phyloP scores from a whole-genome alignment of 1,140 invertebrate genomes.

The Cylas formicarius region DNA sequence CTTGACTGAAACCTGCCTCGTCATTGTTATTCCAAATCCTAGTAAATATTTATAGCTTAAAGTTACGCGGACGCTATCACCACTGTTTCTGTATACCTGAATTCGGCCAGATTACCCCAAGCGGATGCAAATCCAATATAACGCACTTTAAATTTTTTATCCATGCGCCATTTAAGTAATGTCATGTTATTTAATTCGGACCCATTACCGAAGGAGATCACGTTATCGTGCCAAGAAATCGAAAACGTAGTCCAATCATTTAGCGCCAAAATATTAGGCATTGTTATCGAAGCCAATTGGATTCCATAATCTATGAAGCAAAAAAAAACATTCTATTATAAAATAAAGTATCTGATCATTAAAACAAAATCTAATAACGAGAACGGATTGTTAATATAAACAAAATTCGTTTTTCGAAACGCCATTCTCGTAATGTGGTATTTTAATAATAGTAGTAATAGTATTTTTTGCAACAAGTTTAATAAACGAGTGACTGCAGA shows the following conservation, averaged over 20 bases:
- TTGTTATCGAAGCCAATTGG: slow-evolving; percentile 48
- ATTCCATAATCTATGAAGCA: slow-evolving; percentile 53
- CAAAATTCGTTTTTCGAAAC: no score
- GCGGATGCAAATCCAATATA: slow-evolving; percentile 54
- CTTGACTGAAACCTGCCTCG: slow-evolving; percentile 59
- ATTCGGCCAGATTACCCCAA: slow-evolving; percentile 55
- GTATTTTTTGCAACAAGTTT: no score
- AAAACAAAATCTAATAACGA: not conserved
- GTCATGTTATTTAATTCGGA: slow-evolving; percentile 45
- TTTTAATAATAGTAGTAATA: no score
- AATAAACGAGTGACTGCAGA: no score
- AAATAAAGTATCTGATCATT: slow-evolving; percentile 8
- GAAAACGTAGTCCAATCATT: slow-evolving; percentile 52
- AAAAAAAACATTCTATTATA: no score
- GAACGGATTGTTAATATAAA: no score
- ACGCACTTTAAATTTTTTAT: slow-evolving; percentile 49
- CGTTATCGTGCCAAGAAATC: slow-evolving; percentile 53
- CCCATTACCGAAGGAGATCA: slow-evolving; percentile 49
- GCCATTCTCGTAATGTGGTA: no score
- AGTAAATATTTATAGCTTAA: slow-evolving; percentile 15
- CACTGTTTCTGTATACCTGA: slow-evolving; percentile 50
- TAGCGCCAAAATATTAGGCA: slow-evolving; percentile 45
- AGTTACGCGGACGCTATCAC: no score
- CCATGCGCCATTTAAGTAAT: slow-evolving; percentile 50
- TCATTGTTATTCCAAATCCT: slow-evolving; percentile 63